Base-by-base conservation (phyloP, 2,113 vertebrate species). In the Prietella phreatophila region DNA sequence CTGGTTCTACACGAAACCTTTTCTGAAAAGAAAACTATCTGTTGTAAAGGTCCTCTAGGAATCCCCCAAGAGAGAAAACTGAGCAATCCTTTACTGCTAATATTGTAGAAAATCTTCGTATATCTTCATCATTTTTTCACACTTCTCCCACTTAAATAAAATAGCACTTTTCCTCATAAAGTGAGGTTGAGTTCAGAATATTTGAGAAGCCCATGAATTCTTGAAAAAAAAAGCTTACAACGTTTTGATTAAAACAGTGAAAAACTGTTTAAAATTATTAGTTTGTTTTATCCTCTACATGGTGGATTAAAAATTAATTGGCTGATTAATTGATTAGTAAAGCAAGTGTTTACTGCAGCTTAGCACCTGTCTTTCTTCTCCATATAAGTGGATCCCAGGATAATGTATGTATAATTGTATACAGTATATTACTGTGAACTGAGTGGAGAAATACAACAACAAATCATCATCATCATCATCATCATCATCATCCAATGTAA, bases 291-390 rank as follows among this genome's bases (percentile, higher is more conserved):
- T 80, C 75, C 75, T 50, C n/a, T 25, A 76, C 85, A 86, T 61
- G 20, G 42, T 33, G 75, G 85, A 86, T 67, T 86, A 42, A 80
- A 67, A 80, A 61, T 10, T 87, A 82, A 87, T 87, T 87, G 61
- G 50, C 8, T 25, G 86, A 87, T 87, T 82, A 81, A 86, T 69
- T 86, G 76, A 86, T 81, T 86, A 69, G 58, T 39, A 85, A 78
- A 85, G 84, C 56, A 63, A 86, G 39, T 50, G 73, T 86, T 86
- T 86, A 69, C 76, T 30, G 25, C 50, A 82, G 63, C 33, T 10
- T 63, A 56, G 27, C 61, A 86, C 47, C 82, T 87, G 53, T 73
- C 53, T 73, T 87, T 73, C 33, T 82, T 82, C 78, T 87, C 36
- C 5, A 53, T 30, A 53, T 30, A 81, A 39, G 86, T 87, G 53